Conservation (phyloP, 2,888 invertebrate species). For the Asteroscopus sphinx region DNA sequence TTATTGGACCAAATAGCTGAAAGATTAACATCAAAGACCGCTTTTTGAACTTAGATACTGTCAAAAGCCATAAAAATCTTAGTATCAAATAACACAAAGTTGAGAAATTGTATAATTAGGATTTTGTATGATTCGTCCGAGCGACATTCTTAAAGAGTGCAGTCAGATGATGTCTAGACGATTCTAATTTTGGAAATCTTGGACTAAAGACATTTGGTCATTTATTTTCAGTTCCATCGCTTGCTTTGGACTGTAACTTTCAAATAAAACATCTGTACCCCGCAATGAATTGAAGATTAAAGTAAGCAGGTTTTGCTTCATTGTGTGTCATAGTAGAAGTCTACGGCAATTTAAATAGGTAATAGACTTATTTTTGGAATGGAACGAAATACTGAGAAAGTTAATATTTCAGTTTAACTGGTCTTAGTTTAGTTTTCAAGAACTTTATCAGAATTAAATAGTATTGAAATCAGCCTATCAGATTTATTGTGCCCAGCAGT, state of each 20-base stretch:
- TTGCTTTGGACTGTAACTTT: not conserved
- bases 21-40: slow-evolving; percentile 28
- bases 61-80: slow-evolving; percentile 19
- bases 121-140: slow-evolving; percentile 38
- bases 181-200: slow-evolving; percentile 43
- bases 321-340: not conserved
- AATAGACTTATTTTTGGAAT: slow-evolving; percentile 5
- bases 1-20: not conserved
- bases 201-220: slow-evolving; percentile 17
- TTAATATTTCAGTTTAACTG: not conserved
- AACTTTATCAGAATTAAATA: not conserved
- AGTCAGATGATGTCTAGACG: slow-evolving; percentile 54
- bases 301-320: not conserved
- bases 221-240: slow-evolving; percentile 24
- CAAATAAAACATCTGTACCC: not conserved
- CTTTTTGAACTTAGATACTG: not conserved
- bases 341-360: slow-evolving; percentile 3
- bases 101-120: slow-evolving; percentile 31
- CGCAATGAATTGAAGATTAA: slow-evolving; percentile 11
- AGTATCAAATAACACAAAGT: slow-evolving; percentile 38
- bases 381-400: not conserved
- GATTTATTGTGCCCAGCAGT: no score
- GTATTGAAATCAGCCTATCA: no score
- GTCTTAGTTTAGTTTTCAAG: no score
- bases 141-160: slow-evolving; percentile 45